Percentiles rank a stretch among this genome's conserved stretches.
Evolutionary conservation across 2,113 vertebrate genomes (phyloP).

Genomic region (Motacilla alba): DNA sequence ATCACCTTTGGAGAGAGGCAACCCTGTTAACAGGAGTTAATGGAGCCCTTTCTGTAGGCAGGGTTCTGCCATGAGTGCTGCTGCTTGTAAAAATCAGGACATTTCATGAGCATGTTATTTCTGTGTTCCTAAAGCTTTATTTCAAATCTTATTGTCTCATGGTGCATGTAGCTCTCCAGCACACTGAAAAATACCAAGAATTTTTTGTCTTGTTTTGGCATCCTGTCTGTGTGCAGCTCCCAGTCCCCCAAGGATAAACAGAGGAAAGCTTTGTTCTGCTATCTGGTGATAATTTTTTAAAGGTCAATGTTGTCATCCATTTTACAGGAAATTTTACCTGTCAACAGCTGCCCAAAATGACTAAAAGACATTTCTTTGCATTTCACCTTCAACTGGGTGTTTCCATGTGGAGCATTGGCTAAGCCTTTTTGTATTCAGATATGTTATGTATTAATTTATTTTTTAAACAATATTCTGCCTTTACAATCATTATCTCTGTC

Average conservation of each 20-base stretch:
- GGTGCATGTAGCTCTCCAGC: background rate
- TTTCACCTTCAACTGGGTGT: background rate
- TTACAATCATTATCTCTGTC: background rate
- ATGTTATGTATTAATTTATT: background rate
- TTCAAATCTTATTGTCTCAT: background rate
- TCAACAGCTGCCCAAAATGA: conserved; percentile 2
- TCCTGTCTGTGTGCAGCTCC: background rate
- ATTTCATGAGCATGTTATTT: background rate
- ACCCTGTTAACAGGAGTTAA: conserved; percentile 33
- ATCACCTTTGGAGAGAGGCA: conserved; percentile 4
- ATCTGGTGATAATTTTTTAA: conserved; percentile 54
- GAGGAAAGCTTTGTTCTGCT: conserved; percentile 22
- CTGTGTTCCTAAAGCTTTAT: background rate
- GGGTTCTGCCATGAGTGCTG: background rate
- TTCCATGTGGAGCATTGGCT: background rate
- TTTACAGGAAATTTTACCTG: conserved; percentile 40
- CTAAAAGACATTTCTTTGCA: background rate
- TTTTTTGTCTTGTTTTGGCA: conserved; percentile 36
- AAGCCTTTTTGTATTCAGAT: background rate
- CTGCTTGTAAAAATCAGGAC: background rate
- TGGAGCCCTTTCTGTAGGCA: conserved; percentile 4
- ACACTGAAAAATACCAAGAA: background rate
- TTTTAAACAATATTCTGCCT: background rate
- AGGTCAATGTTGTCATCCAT: conserved; percentile 52
- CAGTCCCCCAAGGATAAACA: conserved; percentile 22